These are phyloP conservation scores for Listronotus oregonensis DNA, from an alignment of 1,140 invertebrate genomes.

Conservation along the genomic window DNA sequence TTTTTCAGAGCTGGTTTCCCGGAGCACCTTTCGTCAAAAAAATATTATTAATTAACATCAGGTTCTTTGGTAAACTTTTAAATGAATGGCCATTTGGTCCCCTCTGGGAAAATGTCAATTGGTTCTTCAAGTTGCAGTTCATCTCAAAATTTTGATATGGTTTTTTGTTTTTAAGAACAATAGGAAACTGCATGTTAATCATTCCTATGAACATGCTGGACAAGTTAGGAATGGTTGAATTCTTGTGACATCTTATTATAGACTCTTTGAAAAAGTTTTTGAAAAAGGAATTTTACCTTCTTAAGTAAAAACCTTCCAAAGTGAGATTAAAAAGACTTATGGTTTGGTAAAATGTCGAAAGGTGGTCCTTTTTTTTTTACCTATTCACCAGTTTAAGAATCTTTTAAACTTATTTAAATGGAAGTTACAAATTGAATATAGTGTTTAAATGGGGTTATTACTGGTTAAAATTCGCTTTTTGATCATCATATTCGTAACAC, in stretches of 20 bases:
- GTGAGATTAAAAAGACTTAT: too few relatives aligned
- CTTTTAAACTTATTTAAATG: too few relatives aligned
- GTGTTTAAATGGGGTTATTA: too few relatives aligned
- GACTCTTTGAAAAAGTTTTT: too few relatives aligned
- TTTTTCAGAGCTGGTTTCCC: constrained; percentile 96
- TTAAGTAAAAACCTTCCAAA: too few relatives aligned
- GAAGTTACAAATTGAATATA: too few relatives aligned
- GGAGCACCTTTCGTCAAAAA: constrained; percentile 97
- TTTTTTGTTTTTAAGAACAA: constrained; percentile 99
- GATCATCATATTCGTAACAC: too few relatives aligned
- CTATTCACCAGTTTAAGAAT: too few relatives aligned
- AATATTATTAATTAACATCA: constrained; percentile 94
- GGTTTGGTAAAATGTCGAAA: too few relatives aligned
- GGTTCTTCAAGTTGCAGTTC: constrained; percentile 99
- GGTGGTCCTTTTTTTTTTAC: too few relatives aligned
- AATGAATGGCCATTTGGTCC: constrained; percentile 99
- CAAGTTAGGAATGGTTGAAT: constrained; percentile 99
- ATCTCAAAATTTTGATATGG: constrained; percentile 99
- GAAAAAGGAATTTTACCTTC: too few relatives aligned
- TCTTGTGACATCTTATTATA: constrained; percentile 54
- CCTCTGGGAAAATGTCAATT: constrained; percentile 94
- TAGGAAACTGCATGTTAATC: constrained; percentile 90
- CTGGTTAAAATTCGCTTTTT: too few relatives aligned
- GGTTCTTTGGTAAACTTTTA: constrained; percentile 94
- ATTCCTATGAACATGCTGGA: constrained; percentile 99